A percentile compares a stretch with the other conserved stretches of the same genome.
These are phyloP conservation scores for Thelaira solivaga DNA, from an alignment of 2,888 invertebrate species.

Conservation along the genomic window DNA sequence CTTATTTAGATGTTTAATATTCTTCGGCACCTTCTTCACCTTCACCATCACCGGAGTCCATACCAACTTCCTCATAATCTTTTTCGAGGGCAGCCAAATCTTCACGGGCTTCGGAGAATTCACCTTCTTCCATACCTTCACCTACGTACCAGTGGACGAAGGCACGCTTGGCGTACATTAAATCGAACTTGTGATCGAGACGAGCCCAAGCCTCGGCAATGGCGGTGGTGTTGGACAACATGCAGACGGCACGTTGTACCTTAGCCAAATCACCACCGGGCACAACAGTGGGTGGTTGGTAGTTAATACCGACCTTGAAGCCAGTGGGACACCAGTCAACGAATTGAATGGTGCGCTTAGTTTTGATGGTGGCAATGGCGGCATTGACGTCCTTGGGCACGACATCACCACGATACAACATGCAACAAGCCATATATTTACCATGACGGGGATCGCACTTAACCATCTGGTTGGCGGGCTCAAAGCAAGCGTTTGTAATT, in stretches of 20 bases:
- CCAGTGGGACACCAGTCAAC: conserved; percentile 94
- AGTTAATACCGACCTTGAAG: conserved; percentile 87
- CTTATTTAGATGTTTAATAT: conserved; percentile 78
- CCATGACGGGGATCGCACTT: conserved; percentile 95
- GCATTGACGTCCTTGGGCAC: conserved; percentile 97
- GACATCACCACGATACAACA: conserved; percentile 96
- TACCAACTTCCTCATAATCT: conserved; percentile 92
- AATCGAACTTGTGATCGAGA: conserved; percentile 96
- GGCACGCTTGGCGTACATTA: conserved; percentile 98
- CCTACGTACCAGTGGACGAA: conserved; percentile 97
- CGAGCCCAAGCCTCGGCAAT: conserved; percentile 98
- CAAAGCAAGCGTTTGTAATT: conserved; percentile 97
- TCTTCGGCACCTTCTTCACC: conserved; percentile 89
- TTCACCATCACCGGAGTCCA: conserved; percentile 90
- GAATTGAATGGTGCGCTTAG: conserved; percentile 95
- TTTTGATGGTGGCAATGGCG: conserved; percentile 97
- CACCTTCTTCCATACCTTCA: conserved; percentile 90
- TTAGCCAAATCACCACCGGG: conserved; percentile 97
- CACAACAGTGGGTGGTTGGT: conserved; percentile 95
- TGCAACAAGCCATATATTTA: conserved; percentile 97
- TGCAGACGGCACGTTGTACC: conserved; percentile 97
- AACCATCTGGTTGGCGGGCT: conserved; percentile 97
- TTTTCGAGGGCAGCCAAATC: conserved; percentile 88
- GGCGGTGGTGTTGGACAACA: conserved; percentile 98
- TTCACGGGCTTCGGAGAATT: conserved; percentile 90